Base-by-base conservation (phyloP, 2,888 invertebrate species). In the Trypoxylon attenuatum region DNA sequence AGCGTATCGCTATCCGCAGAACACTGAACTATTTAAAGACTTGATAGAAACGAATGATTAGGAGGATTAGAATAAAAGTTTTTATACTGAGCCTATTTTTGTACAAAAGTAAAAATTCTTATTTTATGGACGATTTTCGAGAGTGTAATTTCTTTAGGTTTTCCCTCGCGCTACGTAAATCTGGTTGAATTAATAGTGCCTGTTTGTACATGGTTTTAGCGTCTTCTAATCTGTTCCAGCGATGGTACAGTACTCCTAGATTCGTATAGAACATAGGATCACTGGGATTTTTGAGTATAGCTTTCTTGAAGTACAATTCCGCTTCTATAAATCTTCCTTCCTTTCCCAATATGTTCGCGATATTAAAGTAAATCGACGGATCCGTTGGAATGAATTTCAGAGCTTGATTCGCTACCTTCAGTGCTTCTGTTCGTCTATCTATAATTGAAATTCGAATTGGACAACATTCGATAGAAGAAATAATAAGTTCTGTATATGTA, bases 291-390 rank as follows among this genome's bases (percentile, higher is more conserved):
- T 93, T 85, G 49, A 90, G 87, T 43, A 98, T 92, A 0, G 97
- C 94, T 71, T 89, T 90, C 54, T 91, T 89, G 83, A 98, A 98
- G 82, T 95, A 91, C 15, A 89, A 84, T 87, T 98, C 97, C 0
- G 98, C 96, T 75, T 94, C 91, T 27, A 90, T 87, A 84, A 93
- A 97, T 45, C 91, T 89, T 42, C 92, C 91, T 59, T 92, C 84
- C 89, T 97, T 97, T 0, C 98, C 98, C 66, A 94, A 90, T 55
- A 95, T 93, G 84, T 97, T 97, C 3, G 94, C 98, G 45, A 96
- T 89, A 73, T 95, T 94, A 84, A 97, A 97, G 85, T 94, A 91
- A 21, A 98, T 89, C 0, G 93, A 91, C 0, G 95, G 90, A 21
- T 95, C 93, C 50, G 92, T 88, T 0, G 96, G 94, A 51, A 97